Conservation (phyloP, 2,888 invertebrate species). For the Pristionchus entomophagus region DNA sequence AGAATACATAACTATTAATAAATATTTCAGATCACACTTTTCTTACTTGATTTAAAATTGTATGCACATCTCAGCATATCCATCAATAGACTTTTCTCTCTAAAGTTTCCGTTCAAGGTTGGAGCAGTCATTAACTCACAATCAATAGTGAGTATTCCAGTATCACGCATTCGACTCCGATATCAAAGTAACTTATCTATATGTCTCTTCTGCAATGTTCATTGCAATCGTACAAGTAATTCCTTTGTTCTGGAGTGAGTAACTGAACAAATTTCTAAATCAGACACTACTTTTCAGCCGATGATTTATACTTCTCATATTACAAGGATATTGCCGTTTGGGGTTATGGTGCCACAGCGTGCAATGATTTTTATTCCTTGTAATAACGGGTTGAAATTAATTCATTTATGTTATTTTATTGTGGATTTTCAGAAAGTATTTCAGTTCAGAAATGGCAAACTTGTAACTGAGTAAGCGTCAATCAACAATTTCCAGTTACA, state of each 20-base stretch:
- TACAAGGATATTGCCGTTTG: not conserved
- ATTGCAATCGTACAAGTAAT: not conserved
- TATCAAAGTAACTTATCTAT: not conserved
- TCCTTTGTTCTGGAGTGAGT: not conserved
- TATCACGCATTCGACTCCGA: not conserved
- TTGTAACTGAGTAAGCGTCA: no score
- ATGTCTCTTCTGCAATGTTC: not conserved
- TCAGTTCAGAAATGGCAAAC: no score
- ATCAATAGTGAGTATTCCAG: no score
- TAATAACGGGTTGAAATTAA: not conserved
- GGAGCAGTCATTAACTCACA: not conserved
- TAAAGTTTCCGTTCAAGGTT: not conserved
- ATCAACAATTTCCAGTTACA: not conserved
- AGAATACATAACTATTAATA: not conserved
- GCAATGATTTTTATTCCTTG: not conserved
- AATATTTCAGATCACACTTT: not conserved
- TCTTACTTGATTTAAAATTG: not conserved
- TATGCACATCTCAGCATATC: not conserved
- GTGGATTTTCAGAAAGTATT: no score
- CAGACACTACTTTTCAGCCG: not conserved
- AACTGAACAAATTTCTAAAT: not conserved
- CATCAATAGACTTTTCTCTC: not conserved
- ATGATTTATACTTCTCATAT: not conserved
- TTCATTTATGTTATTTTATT: not conserved
- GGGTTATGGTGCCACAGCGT: not conserved